Evolutionary conservation across 2,113 vertebrate genomes (phyloP), one percentile per base, ranked within the genome.

Genomic region (Mixornis gularis): DNA sequence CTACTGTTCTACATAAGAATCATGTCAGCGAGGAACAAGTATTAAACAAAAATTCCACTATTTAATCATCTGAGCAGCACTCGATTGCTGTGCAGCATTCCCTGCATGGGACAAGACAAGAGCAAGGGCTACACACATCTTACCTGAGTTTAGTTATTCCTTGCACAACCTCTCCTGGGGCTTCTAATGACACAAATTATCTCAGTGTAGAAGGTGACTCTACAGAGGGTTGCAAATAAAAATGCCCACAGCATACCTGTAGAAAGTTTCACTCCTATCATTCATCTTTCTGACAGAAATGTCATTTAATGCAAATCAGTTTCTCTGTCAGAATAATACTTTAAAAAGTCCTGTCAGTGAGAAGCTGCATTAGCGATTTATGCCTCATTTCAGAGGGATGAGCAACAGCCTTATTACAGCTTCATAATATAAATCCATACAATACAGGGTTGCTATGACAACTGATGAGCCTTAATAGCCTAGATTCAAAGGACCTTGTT

Each of bases 321-420:
- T 80, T 63, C 62, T 85, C 62, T 64, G 29, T 68, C 69, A 63
- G 53, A 84, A 51, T 59, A 59, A 51, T 24, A 49, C 49, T 32
- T 76, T 40, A 30, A 91, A 40, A 85, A 85, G n/a, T 51, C 41
- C 52, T 91, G 53, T 76, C 63, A 65, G 70, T 44, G 49, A 72
- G 46, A 82, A 94, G 38, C 53, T 77, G 71, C 55, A 32, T 87
- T 90, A 87, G 63, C 77, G 49, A 49, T 91, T 95, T 89, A 87
- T 74, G 40, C 30, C 68, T 84, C 79, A 76, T 83, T 82, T 79
- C 82, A 62, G 62, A 64, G 41, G 58, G 56, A 92, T 80, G 77
- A 94, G 66, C 73, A 85, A 60, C 82, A 55, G 59, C 64, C 26
- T 85, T 79, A 64, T 59, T 82, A 64, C 82, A 60, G 84, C 41